Evolutionary conservation across 2,113 vertebrate species (phyloP).

Genomic region (Willisornis vidua): DNA sequence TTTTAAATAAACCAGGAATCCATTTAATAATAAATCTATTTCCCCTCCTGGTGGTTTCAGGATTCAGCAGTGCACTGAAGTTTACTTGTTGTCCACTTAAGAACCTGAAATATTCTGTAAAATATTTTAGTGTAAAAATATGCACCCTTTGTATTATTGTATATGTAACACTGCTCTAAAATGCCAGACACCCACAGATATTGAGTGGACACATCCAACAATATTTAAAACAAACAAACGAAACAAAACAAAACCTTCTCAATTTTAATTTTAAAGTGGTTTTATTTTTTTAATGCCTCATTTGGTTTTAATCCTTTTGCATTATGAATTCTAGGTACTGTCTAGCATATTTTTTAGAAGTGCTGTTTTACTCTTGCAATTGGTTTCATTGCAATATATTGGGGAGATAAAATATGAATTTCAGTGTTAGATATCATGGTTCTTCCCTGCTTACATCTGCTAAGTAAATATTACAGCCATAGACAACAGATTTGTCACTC

Average conservation of each 20-base stretch:
- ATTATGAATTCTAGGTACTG: neutral
- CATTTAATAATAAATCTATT: neutral
- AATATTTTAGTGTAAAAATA: neutral
- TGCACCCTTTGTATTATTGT: neutral
- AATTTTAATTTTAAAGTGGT: fast-evolving
- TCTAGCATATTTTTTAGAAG: neutral
- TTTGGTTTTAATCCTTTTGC: neutral
- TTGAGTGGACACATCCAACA: neutral
- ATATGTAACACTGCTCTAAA: neutral
- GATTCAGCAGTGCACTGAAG: neutral
- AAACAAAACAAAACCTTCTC: neutral
- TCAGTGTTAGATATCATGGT: neutral
- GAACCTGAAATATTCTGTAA: neutral
- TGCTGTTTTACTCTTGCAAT: neutral
- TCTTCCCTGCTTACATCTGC: neutral
- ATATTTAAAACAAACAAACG: neutral
- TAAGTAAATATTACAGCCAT: neutral
- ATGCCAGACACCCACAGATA: neutral
- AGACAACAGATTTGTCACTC: neutral
- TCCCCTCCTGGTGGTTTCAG: neutral
- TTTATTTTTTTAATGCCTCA: neutral
- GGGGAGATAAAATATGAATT: neutral
- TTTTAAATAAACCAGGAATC: neutral
- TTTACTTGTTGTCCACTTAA: neutral
- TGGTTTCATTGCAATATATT: neutral